These are phyloP conservation scores for Rutilus rutilus DNA, from an alignment of 2,113 vertebrate species.

Conservation along the genomic window DNA sequence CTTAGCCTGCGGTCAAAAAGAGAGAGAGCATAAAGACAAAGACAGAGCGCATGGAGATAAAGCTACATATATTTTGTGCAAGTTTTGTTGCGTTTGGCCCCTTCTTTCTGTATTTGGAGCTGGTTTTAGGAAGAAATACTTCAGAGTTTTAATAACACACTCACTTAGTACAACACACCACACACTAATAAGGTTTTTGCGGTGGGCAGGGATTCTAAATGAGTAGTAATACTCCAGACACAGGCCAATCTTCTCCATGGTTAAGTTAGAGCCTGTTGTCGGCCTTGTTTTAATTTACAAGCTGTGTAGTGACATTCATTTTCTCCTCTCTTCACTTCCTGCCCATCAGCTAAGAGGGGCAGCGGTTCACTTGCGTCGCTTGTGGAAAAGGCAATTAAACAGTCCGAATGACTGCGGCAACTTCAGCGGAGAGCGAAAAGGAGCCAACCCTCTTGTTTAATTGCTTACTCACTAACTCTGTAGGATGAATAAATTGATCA, in stretches of 20 bases:
- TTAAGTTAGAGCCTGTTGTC: constrained; percentile 38
- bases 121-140: constrained; percentile 18
- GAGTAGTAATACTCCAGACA: constrained; percentile 39
- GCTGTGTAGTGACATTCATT: constrained; percentile 70
- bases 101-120: not conserved
- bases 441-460: constrained; percentile 60
- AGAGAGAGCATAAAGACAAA: constrained; percentile 50
- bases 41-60: not conserved
- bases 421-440: constrained; percentile 54
- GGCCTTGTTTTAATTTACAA: constrained; percentile 64
- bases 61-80: not conserved
- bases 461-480: constrained; percentile 70
- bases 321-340: constrained; percentile 78
- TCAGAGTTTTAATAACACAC: constrained; percentile 43
- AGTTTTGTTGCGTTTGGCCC: constrained; percentile 15
- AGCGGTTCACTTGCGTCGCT: constrained; percentile 72
- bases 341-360: constrained; percentile 74
- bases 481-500: constrained; percentile 72
- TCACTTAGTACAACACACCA: constrained; percentile 25
- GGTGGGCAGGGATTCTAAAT: constrained; percentile 34
- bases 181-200: constrained; percentile 37
- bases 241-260: constrained; percentile 36
- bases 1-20: constrained; percentile 33
- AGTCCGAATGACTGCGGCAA: constrained; percentile 58
- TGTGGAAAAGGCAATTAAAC: constrained; percentile 69